Conservation (phyloP, 2,797 vertebrate species). For the Sibirionetta formosa region DNA sequence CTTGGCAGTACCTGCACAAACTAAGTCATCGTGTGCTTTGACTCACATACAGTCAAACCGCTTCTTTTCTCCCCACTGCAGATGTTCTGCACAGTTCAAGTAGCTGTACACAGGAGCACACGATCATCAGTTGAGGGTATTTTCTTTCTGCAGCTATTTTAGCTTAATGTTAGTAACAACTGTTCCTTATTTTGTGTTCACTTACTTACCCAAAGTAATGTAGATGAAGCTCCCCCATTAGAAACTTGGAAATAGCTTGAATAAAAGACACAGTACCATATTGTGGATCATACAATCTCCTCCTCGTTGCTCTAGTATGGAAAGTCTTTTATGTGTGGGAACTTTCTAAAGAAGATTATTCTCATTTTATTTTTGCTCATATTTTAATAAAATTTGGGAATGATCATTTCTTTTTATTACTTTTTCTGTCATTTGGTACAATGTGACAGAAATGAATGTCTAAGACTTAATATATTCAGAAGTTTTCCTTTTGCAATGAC, state of each 20-base stretch:
- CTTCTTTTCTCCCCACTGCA: fast-evolving
- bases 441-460: background rate
- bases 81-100: fast-evolving
- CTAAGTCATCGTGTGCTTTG: fast-evolving
- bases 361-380: background rate
- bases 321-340: background rate
- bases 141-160: background rate
- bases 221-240: fast-evolving
- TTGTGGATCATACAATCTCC: background rate
- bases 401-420: background rate
- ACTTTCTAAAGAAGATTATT: background rate
- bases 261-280: background rate
- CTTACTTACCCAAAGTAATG: fast-evolving
- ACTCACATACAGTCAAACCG: fast-evolving
- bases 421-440: background rate
- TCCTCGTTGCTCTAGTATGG: background rate
- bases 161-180: fast-evolving
- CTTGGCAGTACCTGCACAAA: background rate
- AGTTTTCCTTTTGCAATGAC: background rate
- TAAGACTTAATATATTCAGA: background rate
- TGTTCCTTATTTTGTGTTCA: fast-evolving
- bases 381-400: background rate
- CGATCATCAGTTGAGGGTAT: fast-evolving
- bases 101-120: background rate
- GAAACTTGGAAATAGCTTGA: background rate